Base-by-base conservation (phyloP, 2,797 vertebrate genomes). In the Chloroceryle amazona region DNA sequence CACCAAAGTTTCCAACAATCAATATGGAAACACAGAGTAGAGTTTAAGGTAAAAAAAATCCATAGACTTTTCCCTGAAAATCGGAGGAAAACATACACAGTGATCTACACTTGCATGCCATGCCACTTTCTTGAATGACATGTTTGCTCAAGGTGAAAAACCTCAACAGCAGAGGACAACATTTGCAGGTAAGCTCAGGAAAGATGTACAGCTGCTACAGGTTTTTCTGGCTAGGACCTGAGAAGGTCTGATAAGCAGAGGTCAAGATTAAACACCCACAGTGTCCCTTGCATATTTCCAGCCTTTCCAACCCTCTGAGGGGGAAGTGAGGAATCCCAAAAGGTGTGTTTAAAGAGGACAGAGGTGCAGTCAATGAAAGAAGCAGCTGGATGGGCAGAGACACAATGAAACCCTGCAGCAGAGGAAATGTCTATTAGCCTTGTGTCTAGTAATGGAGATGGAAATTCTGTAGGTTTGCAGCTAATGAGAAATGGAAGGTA, bases 361-460 rank as follows among this genome's bases (percentile, higher is more conserved):
- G 41, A 65, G 28, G 18, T 20, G 25, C 23, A 58, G 39, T 8
- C 52, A 55, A 3, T 8, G 47, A 37, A 44, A 55, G 70, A 28
- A 83, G 31, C 44, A 74, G n/a, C 29, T n/a, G 39, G 41, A 72
- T 26, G 17, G 13, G 35, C 55, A 92, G 42, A 61, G 29, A 26
- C 55, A n/a, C 3, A 13, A 33, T 3, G 13, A 54, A 76, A 58
- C 9, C 13, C n/a, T 12, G 6, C 11, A 39, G 9, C 19, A 67
- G 41, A 80, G 10, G 39, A 74, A 10, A 33, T 29, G 21, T 11
- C 17, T 16, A 1, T 67, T 18, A 85, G 37, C 29, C 17, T 11
- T 0, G 0, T 12, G 44, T 8, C 22, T 2, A 0, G 16, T 75
- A 66, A 42, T 0, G 1, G 42, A 68, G 52, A 11, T 39, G 37